phyloP scores from a whole-genome alignment of 2,888 invertebrate genomes.

The Rhaphigaster nebulosa region DNA sequence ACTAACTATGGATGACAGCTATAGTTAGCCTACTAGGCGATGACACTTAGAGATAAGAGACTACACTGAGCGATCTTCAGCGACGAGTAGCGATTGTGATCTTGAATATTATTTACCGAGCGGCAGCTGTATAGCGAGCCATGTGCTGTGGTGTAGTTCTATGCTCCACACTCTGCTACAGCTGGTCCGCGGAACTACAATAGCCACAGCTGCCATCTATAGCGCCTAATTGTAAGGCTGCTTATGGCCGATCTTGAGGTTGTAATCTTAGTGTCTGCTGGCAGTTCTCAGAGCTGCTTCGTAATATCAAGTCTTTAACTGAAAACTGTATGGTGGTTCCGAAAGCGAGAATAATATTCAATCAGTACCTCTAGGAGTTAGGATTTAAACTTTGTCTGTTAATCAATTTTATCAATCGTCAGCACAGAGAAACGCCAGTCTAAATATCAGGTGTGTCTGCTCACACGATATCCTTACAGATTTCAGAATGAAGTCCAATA shows the following conservation, averaged over 20 bases:
- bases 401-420: no score
- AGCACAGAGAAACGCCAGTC: no score
- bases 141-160: neutral
- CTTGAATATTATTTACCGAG: neutral
- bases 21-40: neutral
- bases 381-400: no score
- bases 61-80: neutral
- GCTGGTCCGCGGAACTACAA: conserved; percentile 4
- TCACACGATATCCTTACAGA: no score
- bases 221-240: neutral
- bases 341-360: no score
- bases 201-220: neutral
- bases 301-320: no score
- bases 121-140: neutral
- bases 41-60: neutral
- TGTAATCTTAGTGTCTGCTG: neutral
- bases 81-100: neutral
- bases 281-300: no score
- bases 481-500: no score
- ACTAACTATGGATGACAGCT: no score
- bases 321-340: no score
- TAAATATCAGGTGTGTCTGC: no score
- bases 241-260: neutral
- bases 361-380: no score
- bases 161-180: neutral